phyloP scores from a whole-genome alignment of 2,888 invertebrate species.

The Poecilobothrus nobilitatus region DNA sequence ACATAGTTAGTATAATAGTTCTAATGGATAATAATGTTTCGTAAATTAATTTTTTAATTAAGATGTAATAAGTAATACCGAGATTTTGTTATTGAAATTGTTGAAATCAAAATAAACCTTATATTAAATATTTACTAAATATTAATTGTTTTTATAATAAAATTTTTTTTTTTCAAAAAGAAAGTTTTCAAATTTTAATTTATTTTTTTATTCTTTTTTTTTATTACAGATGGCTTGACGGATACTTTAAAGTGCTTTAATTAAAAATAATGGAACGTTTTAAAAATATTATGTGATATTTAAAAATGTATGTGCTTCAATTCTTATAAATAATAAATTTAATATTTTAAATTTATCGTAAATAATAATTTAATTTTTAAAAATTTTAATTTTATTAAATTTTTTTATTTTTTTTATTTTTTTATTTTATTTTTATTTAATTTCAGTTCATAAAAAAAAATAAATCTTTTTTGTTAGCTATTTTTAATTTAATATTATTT shows the following conservation, averaged over 20 bases:
- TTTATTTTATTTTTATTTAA: neutral
- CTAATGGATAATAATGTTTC: too few relatives aligned
- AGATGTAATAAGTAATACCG: too few relatives aligned
- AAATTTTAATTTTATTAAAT: neutral
- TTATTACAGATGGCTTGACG: slow-evolving; percentile 1
- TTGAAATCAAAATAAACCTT: too few relatives aligned
- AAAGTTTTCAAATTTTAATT: too few relatives aligned
- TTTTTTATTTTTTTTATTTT: neutral
- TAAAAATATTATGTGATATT: slow-evolving; percentile 8
- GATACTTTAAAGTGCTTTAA: neutral
- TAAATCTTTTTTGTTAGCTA: neutral
- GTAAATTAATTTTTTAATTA: too few relatives aligned
- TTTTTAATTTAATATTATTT: neutral
- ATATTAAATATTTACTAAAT: too few relatives aligned
- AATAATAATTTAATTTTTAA: neutral
- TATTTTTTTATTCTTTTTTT: neutral
- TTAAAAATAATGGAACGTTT: neutral
- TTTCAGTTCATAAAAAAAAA: neutral
- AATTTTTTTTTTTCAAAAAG: too few relatives aligned
- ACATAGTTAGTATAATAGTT: too few relatives aligned
- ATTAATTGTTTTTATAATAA: too few relatives aligned
- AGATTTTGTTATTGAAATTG: too few relatives aligned
- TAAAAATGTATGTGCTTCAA: slow-evolving; percentile 1
- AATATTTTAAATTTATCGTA: too few relatives aligned
- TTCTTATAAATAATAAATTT: too few relatives aligned